Evolutionary conservation across 2,113 vertebrate genomes (phyloP).

Genomic region (Gambusia holbrooki): DNA sequence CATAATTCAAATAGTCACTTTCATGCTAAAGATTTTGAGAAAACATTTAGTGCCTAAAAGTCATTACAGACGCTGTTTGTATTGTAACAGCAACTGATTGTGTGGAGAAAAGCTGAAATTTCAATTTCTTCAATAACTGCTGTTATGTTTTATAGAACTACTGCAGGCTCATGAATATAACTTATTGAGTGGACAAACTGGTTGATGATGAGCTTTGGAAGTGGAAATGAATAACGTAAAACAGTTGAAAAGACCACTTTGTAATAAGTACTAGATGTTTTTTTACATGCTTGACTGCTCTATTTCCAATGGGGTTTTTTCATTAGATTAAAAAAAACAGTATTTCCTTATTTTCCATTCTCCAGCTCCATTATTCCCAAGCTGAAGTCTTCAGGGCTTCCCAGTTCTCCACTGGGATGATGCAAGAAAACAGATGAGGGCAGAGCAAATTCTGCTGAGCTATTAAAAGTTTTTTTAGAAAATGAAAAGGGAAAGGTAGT

Average conservation of each 20-base stretch:
- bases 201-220: neutral
- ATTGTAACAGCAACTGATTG: too few species aligned
- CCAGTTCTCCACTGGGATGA: constrained; percentile 61
- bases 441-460: constrained; percentile 68
- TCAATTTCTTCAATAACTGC: too few species aligned
- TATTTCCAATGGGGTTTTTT: neutral
- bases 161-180: too few species aligned
- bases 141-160: too few species aligned
- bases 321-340: constrained; percentile 20
- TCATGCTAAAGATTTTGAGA: too few species aligned
- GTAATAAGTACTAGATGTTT: neutral
- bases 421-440: constrained; percentile 59
- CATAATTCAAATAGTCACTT: too few species aligned
- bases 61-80: too few species aligned
- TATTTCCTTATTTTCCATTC: constrained; percentile 59
- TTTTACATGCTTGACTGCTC: neutral
- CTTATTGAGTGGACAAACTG: too few species aligned
- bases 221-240: neutral
- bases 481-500: constrained; percentile 23
- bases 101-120: too few species aligned
- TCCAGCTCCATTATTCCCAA: constrained; percentile 46
- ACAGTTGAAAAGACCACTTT: neutral
- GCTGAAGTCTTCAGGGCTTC: constrained; percentile 48
- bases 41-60: too few species aligned
- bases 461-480: constrained; percentile 61